phyloP scores from a whole-genome alignment of 2,797 vertebrate species.

The Falco columbarius region DNA sequence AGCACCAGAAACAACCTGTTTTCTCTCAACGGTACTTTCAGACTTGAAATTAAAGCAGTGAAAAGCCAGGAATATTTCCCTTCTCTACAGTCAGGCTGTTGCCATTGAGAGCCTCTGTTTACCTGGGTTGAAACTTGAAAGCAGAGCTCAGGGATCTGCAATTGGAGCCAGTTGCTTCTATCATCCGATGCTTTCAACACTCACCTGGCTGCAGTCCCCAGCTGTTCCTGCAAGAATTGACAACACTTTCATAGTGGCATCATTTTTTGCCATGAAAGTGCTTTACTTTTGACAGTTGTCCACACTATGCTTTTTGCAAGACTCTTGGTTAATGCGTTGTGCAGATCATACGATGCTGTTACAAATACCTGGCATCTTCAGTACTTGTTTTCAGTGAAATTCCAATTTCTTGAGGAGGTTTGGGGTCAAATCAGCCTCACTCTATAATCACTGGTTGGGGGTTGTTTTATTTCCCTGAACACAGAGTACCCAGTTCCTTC shows the following conservation, averaged over 20 bases:
- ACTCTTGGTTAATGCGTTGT: neutral
- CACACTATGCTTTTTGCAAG: neutral
- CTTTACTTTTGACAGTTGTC: neutral
- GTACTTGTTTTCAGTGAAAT: neutral
- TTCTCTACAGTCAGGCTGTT: neutral
- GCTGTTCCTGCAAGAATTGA: neutral
- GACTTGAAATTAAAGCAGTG: neutral
- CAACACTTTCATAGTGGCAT: neutral
- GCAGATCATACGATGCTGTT: neutral
- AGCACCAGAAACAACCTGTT: neutral
- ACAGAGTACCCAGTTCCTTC: conserved; percentile 13
- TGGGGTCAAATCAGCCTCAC: conserved; percentile 10
- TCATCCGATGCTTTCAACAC: neutral
- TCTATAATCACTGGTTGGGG: neutral
- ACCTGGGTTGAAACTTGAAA: neutral
- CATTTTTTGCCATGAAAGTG: neutral
- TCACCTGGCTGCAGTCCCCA: neutral
- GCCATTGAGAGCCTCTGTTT: neutral
- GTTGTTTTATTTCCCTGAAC: conserved; percentile 56
- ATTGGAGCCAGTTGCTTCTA: neutral
- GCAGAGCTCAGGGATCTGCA: neutral
- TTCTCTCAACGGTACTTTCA: neutral
- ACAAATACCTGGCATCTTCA: neutral
- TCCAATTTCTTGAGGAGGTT: conserved; percentile 6
- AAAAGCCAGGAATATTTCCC: neutral